Evolutionary conservation across 2,888 invertebrate genomes (phyloP).

Genomic region (Taenaris catops): DNA sequence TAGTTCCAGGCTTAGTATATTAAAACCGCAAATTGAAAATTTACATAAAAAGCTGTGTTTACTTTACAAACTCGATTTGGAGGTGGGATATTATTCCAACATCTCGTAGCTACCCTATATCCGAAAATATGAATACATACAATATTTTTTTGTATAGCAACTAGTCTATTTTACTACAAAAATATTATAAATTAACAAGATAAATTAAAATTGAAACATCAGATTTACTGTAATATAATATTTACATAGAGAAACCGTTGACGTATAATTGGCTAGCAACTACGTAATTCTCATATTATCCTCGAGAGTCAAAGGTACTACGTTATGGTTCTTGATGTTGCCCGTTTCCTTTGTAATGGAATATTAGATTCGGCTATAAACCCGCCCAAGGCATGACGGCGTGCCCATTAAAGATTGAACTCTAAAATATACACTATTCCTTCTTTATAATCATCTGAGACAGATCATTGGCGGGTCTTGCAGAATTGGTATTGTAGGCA

Average conservation of each 20-base stretch:
- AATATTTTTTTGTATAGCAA: too few species aligned
- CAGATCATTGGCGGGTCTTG: constrained; percentile 30
- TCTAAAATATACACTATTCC: constrained; percentile 33
- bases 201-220: too few species aligned
- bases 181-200: too few species aligned
- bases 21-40: too few species aligned
- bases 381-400: constrained; percentile 37
- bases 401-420: constrained; percentile 49
- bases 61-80: too few species aligned
- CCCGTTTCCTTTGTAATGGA: constrained; percentile 58
- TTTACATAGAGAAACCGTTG: neutral
- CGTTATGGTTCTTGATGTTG: constrained; percentile 49
- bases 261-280: constrained; percentile 13
- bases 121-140: too few species aligned
- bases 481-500: constrained; percentile 32
- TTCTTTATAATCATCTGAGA: constrained; percentile 11
- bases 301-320: constrained; percentile 41
- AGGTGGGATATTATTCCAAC: too few species aligned
- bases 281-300: constrained; percentile 29
- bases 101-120: too few species aligned
- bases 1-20: too few species aligned
- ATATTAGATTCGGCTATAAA: constrained; percentile 66
- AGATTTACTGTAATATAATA: too few species aligned
- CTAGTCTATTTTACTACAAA: too few species aligned
- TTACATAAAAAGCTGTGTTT: too few species aligned